A percentile compares a stretch with the other conserved stretches of the same genome.
These are phyloP conservation scores for Megaceryle torquata DNA, from an alignment of 2,113 vertebrate genomes.

Conservation along the genomic window DNA sequence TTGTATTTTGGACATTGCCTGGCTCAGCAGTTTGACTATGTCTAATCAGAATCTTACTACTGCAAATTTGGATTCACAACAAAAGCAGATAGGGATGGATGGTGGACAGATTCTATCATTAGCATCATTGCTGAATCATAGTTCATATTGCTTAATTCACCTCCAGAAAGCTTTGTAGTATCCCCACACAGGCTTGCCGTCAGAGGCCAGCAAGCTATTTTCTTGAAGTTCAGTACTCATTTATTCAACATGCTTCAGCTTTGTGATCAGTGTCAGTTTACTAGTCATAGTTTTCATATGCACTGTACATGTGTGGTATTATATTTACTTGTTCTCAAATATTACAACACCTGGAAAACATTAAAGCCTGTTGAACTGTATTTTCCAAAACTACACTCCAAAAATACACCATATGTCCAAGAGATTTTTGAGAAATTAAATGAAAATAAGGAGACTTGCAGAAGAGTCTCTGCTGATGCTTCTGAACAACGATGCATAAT, in stretches of 20 bases:
- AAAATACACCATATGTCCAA: background rate
- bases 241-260: background rate
- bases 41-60: background rate
- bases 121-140: background rate
- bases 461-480: background rate
- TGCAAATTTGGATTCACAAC: background rate
- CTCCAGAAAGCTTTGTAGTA: background rate
- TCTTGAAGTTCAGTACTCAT: background rate
- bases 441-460: background rate
- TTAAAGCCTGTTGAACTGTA: conserved; percentile 4
- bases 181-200: background rate
- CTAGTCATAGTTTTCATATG: background rate
- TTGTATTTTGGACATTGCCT: background rate
- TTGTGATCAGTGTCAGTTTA: background rate
- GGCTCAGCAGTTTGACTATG: background rate
- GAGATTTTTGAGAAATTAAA: background rate
- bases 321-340: background rate
- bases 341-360: conserved; percentile 10
- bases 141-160: background rate
- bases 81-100: background rate
- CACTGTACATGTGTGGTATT: fast-evolving
- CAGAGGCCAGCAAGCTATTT: background rate
- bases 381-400: background rate
- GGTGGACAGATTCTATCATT: background rate
- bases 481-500: background rate